Percentiles rank a stretch among this genome's conserved stretches.
These are phyloP conservation scores for Rhynchotus rufescens DNA, from an alignment of 2,797 vertebrate genomes.

Conservation along the genomic window DNA sequence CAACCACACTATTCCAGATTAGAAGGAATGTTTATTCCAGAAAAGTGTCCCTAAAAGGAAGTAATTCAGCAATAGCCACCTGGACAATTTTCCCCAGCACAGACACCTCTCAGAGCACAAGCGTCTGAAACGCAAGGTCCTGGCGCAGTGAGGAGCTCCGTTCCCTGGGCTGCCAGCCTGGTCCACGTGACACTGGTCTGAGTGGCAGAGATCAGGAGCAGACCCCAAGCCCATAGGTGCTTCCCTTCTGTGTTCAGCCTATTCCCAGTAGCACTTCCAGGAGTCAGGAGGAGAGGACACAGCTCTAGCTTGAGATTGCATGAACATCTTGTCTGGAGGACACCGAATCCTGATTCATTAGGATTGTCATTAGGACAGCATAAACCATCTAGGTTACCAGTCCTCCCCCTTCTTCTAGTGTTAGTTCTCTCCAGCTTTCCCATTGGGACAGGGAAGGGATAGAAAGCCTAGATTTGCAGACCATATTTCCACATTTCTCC, in stretches of 20 bases:
- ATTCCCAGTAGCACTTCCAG: not conserved
- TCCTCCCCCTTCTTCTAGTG: not conserved
- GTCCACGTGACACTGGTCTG: not conserved
- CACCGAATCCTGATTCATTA: not conserved
- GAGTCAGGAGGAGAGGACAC: not conserved
- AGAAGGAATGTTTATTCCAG: not conserved
- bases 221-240: not conserved
- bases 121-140: not conserved
- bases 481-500: not conserved
- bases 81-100: not conserved
- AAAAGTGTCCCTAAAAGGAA: not conserved
- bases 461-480: not conserved
- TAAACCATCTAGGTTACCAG: not conserved
- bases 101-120: slow-evolving; percentile 27
- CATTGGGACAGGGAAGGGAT: not conserved
- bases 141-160: not conserved
- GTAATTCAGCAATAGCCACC: not conserved
- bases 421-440: not conserved
- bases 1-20: not conserved
- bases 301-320: not conserved
- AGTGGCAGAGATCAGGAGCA: slow-evolving; percentile 3
- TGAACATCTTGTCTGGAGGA: not conserved
- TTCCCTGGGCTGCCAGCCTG: not conserved
- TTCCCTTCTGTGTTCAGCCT: not conserved
- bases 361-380: too few relatives aligned